These are phyloP conservation scores for Lepeophtheirus nordmannii DNA, from an alignment of 2,888 invertebrate species.

Conservation along the genomic window DNA sequence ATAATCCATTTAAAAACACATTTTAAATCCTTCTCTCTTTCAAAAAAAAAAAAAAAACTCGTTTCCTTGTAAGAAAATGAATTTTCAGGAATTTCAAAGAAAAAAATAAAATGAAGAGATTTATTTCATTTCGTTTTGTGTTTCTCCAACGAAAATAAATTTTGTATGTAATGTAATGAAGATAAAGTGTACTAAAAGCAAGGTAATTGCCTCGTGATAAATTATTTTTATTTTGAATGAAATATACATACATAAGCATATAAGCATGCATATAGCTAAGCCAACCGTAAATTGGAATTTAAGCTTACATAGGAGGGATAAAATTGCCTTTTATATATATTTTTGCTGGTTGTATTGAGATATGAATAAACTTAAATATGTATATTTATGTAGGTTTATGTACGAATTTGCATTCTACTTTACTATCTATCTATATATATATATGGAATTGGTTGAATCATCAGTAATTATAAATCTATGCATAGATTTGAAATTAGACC, in stretches of 20 bases:
- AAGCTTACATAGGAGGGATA: background rate
- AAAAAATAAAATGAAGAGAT: background rate
- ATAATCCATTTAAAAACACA: too few relatives aligned
- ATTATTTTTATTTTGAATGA: constrained; percentile 1
- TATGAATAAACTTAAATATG: background rate
- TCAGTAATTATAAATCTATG: too few relatives aligned
- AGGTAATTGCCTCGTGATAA: constrained; percentile 6
- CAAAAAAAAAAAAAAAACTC: too few relatives aligned
- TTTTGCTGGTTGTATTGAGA: background rate
- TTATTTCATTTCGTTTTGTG: background rate
- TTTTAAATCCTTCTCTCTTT: too few relatives aligned
- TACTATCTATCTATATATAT: too few relatives aligned
- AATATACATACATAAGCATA: background rate
- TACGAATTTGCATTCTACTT: too few relatives aligned
- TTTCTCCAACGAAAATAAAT: background rate
- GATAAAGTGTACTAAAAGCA: background rate
- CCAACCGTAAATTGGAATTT: background rate
- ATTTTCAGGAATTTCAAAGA: background rate
- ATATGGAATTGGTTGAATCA: too few relatives aligned
- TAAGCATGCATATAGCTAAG: too few relatives aligned
- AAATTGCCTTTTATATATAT: too few relatives aligned
- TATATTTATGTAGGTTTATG: background rate
- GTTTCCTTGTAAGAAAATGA: too few relatives aligned
- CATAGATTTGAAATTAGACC: too few relatives aligned
- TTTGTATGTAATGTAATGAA: background rate